phyloP scores from a whole-genome alignment of 2,797 vertebrate genomes.

The Lepilemur ruficaudatus region DNA sequence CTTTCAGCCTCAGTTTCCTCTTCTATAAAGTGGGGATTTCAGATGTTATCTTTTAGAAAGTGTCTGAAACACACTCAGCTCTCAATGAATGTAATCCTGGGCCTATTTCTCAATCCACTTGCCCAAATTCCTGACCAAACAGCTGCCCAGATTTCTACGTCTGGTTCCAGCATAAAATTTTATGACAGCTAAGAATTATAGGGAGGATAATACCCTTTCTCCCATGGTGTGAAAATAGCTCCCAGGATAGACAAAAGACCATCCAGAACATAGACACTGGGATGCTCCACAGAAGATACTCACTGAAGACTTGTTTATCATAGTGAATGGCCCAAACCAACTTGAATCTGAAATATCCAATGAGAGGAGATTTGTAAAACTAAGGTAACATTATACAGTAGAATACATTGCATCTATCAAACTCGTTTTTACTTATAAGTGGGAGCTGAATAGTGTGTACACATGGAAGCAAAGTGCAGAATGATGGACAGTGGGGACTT shows the following conservation, averaged over 20 bases:
- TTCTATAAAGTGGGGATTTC: not conserved
- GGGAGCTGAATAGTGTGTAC: not conserved
- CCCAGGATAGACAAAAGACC: not conserved
- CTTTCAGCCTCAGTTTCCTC: not conserved
- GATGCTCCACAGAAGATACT: not conserved
- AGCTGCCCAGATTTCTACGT: not conserved
- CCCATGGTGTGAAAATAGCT: not conserved
- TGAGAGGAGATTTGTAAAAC: not conserved
- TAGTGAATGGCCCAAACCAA: not conserved
- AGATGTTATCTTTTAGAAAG: not conserved
- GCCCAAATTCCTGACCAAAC: not conserved
- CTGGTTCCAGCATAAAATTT: not conserved
- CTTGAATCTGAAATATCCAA: not conserved
- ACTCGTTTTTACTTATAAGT: not conserved
- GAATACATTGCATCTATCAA: not conserved
- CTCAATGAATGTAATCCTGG: not conserved
- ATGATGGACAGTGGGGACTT: not conserved
- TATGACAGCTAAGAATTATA: not conserved
- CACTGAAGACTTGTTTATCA: not conserved
- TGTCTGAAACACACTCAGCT: not conserved
- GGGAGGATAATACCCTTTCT: not conserved
- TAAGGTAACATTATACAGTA: not conserved
- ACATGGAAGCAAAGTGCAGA: not conserved
- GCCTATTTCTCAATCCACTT: not conserved
- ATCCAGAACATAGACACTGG: not conserved